A percentile compares a stretch with the other conserved stretches of the same genome.
These are phyloP conservation scores for Cossypha heuglini DNA, from an alignment of 2,797 vertebrate species.

Conservation along the genomic window DNA sequence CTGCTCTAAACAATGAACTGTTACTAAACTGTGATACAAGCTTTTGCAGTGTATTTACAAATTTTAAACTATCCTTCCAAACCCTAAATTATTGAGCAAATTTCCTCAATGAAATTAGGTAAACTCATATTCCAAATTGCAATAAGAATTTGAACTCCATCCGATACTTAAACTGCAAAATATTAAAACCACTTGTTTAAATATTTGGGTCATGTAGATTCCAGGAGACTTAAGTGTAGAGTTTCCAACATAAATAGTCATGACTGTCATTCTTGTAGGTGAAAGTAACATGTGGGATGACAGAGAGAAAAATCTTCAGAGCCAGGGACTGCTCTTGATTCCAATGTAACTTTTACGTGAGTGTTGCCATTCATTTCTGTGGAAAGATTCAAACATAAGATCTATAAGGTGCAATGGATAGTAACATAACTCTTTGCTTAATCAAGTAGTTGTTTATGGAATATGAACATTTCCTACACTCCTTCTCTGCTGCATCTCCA, in stretches of 20 bases:
- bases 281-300: not conserved
- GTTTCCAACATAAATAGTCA: slow-evolving; percentile 31
- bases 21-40: not conserved
- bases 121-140: not conserved
- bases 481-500: not conserved
- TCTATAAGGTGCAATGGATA: not conserved
- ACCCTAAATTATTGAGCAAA: not conserved
- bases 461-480: not conserved
- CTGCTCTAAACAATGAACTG: not conserved
- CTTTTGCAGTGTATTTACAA: not conserved
- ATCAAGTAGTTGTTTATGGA: not conserved
- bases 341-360: not conserved
- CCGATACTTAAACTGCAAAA: not conserved
- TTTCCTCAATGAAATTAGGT: not conserved
- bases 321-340: not conserved
- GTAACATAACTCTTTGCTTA: not conserved
- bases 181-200: slow-evolving; percentile 29
- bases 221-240: not conserved
- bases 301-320: not conserved
- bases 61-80: not conserved
- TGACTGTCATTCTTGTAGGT: not conserved
- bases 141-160: not conserved
- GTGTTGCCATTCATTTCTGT: not conserved
- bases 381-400: not conserved
- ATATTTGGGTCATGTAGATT: slow-evolving; percentile 42